phyloP scores from a whole-genome alignment of 2,888 invertebrate species.

The Abrostola triplasia region DNA sequence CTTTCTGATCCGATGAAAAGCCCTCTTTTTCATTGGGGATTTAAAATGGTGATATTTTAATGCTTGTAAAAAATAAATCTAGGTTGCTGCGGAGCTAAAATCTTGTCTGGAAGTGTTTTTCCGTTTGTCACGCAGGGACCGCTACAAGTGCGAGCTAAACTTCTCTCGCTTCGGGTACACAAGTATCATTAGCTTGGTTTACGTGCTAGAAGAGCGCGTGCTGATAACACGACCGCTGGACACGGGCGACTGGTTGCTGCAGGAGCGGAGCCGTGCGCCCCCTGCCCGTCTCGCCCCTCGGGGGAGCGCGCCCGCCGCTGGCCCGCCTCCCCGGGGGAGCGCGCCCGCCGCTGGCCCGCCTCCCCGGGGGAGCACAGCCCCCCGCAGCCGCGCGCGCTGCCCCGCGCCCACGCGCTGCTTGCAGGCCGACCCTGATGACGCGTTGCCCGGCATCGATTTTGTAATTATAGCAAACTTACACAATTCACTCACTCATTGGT shows the following conservation, averaged over 20 bases:
- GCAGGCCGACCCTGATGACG: conserved; percentile 68
- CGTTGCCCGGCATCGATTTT: conserved; percentile 72
- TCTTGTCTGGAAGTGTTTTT: background rate
- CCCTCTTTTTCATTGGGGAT: no score
- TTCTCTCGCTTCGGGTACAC: conserved; percentile 72
- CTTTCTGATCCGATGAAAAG: no score
- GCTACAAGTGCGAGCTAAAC: conserved; percentile 72
- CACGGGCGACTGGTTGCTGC: conserved; percentile 64
- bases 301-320: conserved; percentile 16
- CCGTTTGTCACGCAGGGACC: conserved; percentile 60
- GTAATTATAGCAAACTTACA: conserved; percentile 60
- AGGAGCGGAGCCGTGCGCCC: conserved; percentile 27
- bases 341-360: conserved; percentile 21
- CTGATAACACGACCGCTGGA: conserved; percentile 52
- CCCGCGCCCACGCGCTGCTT: background rate
- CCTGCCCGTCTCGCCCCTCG: conserved; percentile 22
- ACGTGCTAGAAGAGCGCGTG: conserved; percentile 61
- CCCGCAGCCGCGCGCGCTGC: background rate
- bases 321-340: conserved; percentile 1
- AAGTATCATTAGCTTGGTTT: conserved; percentile 70
- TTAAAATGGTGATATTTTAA: no score
- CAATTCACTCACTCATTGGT: no score
- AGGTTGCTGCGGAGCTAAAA: background rate
- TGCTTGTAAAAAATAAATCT: background rate
- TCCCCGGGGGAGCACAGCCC: background rate